Evolutionary conservation across 2,797 vertebrate species (phyloP).

Genomic region (Masticophis lateralis): DNA sequence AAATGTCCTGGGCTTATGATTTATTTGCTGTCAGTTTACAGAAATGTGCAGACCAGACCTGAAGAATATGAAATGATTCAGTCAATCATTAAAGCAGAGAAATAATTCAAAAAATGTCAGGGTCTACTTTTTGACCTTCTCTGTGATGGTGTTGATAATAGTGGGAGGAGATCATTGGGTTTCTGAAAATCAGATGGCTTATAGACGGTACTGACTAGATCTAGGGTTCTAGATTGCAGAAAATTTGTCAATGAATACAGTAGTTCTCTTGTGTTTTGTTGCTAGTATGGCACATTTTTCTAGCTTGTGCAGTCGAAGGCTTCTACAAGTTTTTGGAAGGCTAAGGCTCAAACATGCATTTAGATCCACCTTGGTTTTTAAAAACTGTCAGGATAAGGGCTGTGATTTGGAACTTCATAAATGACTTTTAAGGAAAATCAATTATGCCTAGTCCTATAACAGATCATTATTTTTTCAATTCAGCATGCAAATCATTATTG

Average conservation of each 20-base stretch:
- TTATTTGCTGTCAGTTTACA: not conserved
- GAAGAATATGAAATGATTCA: not conserved
- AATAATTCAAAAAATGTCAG: not conserved
- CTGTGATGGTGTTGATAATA: not conserved
- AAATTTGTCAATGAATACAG: not conserved
- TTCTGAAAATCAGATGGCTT: not conserved
- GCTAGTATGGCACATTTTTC: not conserved
- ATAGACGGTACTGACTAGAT: not conserved
- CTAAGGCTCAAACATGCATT: not conserved
- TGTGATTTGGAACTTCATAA: not conserved
- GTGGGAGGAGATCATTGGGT: not conserved
- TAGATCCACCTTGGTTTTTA: not conserved
- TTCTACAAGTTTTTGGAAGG: not conserved
- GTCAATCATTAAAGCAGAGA: not conserved
- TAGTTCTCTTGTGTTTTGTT: not conserved
- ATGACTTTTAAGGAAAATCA: not conserved
- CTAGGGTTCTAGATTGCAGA: not conserved
- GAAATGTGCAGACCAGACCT: not conserved
- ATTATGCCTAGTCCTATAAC: not conserved
- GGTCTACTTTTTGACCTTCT: not conserved
- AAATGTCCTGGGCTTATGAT: not conserved
- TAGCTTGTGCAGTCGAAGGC: not conserved
- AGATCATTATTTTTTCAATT: not conserved
- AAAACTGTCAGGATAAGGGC: not conserved
- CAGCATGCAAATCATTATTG: not conserved